A percentile compares a stretch with the other conserved stretches of the same genome.
Conservation (phyloP, 2,888 invertebrate genomes). For the Steinernema hermaphroditum region DNA sequence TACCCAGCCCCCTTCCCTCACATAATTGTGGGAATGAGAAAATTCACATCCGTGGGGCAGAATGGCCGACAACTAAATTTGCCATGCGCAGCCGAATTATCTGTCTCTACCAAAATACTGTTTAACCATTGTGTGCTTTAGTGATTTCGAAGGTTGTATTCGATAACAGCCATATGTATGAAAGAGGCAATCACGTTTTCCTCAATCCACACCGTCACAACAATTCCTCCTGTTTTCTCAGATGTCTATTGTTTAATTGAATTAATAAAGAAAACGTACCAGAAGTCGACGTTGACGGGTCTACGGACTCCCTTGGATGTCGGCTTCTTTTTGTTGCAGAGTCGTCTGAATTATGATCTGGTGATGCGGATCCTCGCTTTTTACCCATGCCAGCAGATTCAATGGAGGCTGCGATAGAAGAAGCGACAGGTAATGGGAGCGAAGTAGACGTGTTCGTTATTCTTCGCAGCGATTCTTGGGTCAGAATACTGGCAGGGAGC, state of each 20-base stretch:
- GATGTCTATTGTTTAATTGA: background rate
- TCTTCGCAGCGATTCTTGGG: conserved; percentile 9
- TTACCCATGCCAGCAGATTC: background rate
- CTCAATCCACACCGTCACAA: too few relatives aligned
- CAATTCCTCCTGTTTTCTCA: too few relatives aligned
- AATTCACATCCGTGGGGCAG: conserved; percentile 14
- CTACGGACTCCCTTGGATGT: background rate
- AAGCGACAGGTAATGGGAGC: background rate
- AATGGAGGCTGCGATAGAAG: background rate
- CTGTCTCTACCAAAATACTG: background rate
- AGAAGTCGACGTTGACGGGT: conserved; percentile 13
- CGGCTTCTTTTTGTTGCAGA: background rate
- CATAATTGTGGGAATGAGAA: conserved; percentile 30
- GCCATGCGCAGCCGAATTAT: background rate
- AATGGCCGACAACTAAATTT: background rate
- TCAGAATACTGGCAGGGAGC: conserved; percentile 8
- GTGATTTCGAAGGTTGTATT: too few relatives aligned
- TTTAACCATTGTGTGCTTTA: background rate
- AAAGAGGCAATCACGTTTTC: too few relatives aligned
- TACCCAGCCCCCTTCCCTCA: conserved; percentile 17
- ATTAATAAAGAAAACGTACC: conserved; percentile 4
- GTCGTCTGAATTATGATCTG: conserved; percentile 10
- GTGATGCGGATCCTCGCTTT: conserved; percentile 6
- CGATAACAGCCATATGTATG: too few relatives aligned
- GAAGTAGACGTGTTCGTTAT: background rate